These are phyloP conservation scores for Kryptolebias marmoratus DNA, from an alignment of 2,113 vertebrate genomes.

Conservation along the genomic window DNA sequence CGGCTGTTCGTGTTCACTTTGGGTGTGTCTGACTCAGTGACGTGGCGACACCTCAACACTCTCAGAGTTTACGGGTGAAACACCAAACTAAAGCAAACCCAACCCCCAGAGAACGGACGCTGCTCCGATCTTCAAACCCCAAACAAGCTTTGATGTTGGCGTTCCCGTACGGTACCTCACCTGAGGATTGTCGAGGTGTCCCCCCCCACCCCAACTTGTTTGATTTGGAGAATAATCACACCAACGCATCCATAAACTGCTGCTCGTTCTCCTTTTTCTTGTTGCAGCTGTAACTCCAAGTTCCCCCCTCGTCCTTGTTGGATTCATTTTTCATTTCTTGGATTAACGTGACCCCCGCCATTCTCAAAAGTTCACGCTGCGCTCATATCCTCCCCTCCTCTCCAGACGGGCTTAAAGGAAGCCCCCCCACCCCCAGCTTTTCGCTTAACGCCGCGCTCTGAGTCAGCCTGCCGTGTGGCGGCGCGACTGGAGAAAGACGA, in stretches of 20 bases:
- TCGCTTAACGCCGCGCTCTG: constrained; percentile 44
- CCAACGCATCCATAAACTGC: neutral
- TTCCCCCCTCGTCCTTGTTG: neutral
- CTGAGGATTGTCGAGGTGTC: neutral
- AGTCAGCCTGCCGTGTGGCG: constrained; percentile 40
- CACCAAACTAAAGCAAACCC: no score
- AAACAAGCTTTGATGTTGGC: no score
- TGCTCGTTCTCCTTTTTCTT: neutral
- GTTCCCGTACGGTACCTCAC: no score
- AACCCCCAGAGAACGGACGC: no score
- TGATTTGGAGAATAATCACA: no score
- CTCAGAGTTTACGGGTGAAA: neutral
- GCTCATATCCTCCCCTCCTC: constrained; percentile 2
- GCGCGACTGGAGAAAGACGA: constrained; percentile 30
- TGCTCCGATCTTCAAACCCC: no score
- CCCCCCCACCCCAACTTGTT: no score
- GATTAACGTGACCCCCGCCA: constrained; percentile 29
- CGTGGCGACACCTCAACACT: neutral
- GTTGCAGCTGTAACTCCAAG: neutral
- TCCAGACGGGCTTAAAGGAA: constrained; percentile 25
- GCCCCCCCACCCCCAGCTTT: constrained; percentile 18
- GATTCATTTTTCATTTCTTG: constrained; percentile 39
- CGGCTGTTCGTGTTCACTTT: constrained; percentile 18
- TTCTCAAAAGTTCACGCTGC: constrained; percentile 48
- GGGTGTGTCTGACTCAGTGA: constrained; percentile 25